A percentile compares a stretch with the other conserved stretches of the same genome.
These are phyloP conservation scores for Falco peregrinus DNA, from an alignment of 2,797 vertebrate species.

Conservation along the genomic window DNA sequence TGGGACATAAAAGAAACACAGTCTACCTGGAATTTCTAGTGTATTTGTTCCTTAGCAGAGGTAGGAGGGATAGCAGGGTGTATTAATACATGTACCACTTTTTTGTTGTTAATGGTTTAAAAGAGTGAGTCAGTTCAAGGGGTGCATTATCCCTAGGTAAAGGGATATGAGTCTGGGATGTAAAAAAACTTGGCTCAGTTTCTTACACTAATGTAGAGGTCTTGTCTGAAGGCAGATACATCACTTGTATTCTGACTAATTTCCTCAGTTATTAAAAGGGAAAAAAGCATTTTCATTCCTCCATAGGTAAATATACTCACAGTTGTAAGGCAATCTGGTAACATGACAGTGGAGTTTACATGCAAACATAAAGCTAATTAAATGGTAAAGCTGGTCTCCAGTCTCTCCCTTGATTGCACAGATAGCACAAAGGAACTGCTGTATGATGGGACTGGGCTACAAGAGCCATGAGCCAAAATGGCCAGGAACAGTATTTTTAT, in stretches of 20 bases:
- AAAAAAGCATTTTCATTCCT: not conserved
- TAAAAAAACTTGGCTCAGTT: not conserved
- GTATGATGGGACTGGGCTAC: not conserved
- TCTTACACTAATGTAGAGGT: not conserved
- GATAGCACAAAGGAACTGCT: not conserved
- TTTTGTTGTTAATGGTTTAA: not conserved
- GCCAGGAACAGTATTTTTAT: not conserved
- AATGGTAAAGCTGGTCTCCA: not conserved
- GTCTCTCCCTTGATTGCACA: not conserved
- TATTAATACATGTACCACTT: not conserved
- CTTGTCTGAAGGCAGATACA: not conserved
- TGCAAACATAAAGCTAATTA: not conserved
- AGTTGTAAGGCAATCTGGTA: not conserved
- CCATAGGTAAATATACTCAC: not conserved
- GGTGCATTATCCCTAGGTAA: not conserved
- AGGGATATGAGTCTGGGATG: fast-evolving
- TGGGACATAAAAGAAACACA: not conserved
- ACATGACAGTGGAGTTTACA: not conserved
- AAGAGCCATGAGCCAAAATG: not conserved
- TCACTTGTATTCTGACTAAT: not conserved
- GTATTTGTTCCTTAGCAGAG: not conserved
- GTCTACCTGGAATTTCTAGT: not conserved
- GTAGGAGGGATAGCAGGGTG: not conserved
- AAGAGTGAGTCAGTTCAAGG: not conserved
- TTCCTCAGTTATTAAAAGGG: not conserved